phyloP scores from a whole-genome alignment of 2,888 invertebrate species.

The Julus scanicus region DNA sequence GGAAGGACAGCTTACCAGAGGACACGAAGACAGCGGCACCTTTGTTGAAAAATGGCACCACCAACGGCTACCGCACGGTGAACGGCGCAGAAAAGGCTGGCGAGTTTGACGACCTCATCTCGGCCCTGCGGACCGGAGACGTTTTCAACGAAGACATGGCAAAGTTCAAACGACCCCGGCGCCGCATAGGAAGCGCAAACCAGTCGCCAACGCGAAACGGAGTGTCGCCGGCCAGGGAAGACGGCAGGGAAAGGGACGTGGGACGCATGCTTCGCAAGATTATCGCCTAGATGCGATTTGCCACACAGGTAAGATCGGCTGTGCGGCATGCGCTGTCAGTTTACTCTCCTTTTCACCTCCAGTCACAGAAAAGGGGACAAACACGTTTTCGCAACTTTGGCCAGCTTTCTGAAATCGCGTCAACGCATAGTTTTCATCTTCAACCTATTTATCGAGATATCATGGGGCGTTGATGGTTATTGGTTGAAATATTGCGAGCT shows the following conservation, averaged over 20 bases:
- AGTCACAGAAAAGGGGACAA: not conserved
- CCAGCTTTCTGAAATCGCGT: not conserved
- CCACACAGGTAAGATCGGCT: not conserved
- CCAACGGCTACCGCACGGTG: conserved; percentile 66
- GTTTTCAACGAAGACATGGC: conserved; percentile 96
- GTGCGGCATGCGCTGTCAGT: not conserved
- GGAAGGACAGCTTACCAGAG: conserved; percentile 74
- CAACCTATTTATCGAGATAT: no score
- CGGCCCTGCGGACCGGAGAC: conserved; percentile 91
- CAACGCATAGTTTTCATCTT: not conserved
- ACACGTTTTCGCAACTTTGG: not conserved
- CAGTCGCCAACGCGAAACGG: conserved; percentile 57
- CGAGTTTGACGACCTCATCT: conserved; percentile 96
- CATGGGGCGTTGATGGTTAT: no score
- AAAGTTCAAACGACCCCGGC: conserved; percentile 79
- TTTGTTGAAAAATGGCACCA: conserved; percentile 62
- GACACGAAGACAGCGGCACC: conserved; percentile 68
- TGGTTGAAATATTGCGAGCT: no score
- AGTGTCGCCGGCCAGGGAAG: conserved; percentile 52
- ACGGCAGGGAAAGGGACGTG: conserved; percentile 55
- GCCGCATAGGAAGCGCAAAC: conserved; percentile 54
- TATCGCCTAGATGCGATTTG: conserved; percentile 30
- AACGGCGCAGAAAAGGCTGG: conserved; percentile 72
- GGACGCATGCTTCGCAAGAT: conserved; percentile 29
- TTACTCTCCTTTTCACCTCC: not conserved